Base-by-base conservation (phyloP, 1,140 invertebrate genomes). In the Bombus consobrinus region DNA sequence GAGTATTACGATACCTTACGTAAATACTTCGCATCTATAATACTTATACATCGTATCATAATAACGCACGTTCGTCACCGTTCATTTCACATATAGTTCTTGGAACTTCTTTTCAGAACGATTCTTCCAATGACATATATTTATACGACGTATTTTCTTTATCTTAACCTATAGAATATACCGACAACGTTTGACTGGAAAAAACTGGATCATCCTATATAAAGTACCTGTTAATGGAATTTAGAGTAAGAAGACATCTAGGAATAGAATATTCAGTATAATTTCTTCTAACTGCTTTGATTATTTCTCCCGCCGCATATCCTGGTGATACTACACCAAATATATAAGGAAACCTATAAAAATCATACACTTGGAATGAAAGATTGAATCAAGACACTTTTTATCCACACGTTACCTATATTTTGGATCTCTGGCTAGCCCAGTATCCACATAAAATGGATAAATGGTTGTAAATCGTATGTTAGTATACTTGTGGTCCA, bases 401-500 rank as follows among this genome's bases (percentile, higher is more conserved):
- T 15, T 3, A 64, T 0, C 25, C n/a, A 13, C 5, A n/a, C 85
- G 62, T 84, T 79, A 93, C 93, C 92, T 94, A 69, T 92, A 94
- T 71, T 94, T 91, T 22, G 93, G 91, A 86, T 94, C 91, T 28
- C 78, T 83, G 10, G 92, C 90, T 69, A 94, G 80, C 43, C 90
- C 93, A 32, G 93, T 93, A 28, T 93, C 86, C 2, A 94, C 88
- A 41, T 93, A 94, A 81, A 94, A 94, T 13, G 94, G 94, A 86
- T 93, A 94, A 75, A 94, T 82, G 5, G 91, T 93, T 2, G 94
- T 94, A 18, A 94, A 93, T 80, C 88, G 62, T 66, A 94, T 91
- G 43, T 91, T 83, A 2, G 78, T 41, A 34, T 88, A 82, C 22
- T 57, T 85, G 0, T 41, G 57, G 13, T 88, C 59, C 41, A 81